Base-by-base conservation (phyloP, 2,797 vertebrate species). In the Fundulus diaphanus region DNA sequence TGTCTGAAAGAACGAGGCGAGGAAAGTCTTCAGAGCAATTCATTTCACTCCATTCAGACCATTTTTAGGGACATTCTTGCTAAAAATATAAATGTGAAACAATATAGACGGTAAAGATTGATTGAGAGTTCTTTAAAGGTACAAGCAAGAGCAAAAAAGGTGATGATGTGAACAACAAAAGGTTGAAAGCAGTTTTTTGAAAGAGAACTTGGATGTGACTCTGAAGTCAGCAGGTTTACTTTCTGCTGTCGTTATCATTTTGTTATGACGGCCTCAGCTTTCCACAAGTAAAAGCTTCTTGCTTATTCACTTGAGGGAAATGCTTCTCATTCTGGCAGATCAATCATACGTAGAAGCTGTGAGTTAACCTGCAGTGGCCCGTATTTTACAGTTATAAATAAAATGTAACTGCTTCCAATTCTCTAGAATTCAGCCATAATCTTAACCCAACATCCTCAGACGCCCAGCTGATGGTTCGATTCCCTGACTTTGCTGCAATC, bases 181-280 rank as follows among this genome's bases (percentile, higher is more conserved):
- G 33, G 61, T 65, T 24, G 20, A 20, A 7, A 40, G 37, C 37
- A 20, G 24, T 40, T 56, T 59, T 37, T 65, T 5, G 40, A 63
- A 40, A 11, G 20, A 5, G 31, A 61, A 22, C 18, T 11, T 16
- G 0, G 3, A 35, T 63, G 63, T 15, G 63, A 42, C 15, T 27
- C 63, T 66, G 37, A 42, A 42, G 63, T 66, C 63, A 66, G 63
- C 63, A 66, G 63, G 63, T 66, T 66, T 13, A 42, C 63, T 66
- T 42, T 66, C 35, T 42, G 37, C 37, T 42, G 63, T 66, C 13
- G 22, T 66, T 6, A 18, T 66, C 13, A 63, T 42, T 66, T 42
- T 42, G 22, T 27, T 7, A n/a, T 40, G 22, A 66, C 24, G 59
- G 9, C 12, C 1, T 42, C 37, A 18, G 12, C 35, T 40, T 65